Base-by-base conservation (phyloP, 2,113 vertebrate species). In the Gopherus evgoodei region DNA sequence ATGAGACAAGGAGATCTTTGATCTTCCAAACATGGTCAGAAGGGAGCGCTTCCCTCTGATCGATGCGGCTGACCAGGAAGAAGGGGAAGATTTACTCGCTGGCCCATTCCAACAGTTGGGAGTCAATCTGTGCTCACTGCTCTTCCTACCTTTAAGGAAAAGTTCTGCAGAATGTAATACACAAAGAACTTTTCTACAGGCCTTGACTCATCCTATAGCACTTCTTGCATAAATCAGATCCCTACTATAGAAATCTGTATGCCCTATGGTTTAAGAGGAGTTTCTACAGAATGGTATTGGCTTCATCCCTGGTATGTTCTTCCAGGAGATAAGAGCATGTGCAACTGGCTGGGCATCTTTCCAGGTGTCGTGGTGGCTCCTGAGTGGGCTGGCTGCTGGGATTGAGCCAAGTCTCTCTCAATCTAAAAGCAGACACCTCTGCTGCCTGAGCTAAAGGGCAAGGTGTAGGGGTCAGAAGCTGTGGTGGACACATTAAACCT, bases 71-170 rank as follows among this genome's bases (percentile, higher is more conserved):
- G 90, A 90, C 90, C 57, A 47, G 49, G 0, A 0, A 4, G 1
- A 17, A 8, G 29, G 49, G 72, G 53, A 21, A 83, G 75, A 81
- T 2, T 13, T 8, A 49, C 42, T 42, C 5, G 11, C 24, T 76
- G 42, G 72, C 22, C n/a, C 42, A 44, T 76, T 3, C 4, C 11
- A 22, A 25, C 50, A 5, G 49, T 5, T 57, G 50, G 1, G 6
- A 8, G 25, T 47, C 31, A 0, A 1, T 2, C 10, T 11, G 31
- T 10, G 31, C 24, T 31, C 57, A 3, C 57, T 12, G 56, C 27
- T 42, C 10, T 76, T 17, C 82, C 21, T 0, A 0, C 19, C 25
- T 17, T 6, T 8, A 1, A 5, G 0, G 0, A 69, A 59, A 8
- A 7, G 6, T 6, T 44, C 83, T 17, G 35, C 42, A 38, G 59